phyloP scores from a whole-genome alignment of 2,797 vertebrate species.

The Miichthys miiuy region DNA sequence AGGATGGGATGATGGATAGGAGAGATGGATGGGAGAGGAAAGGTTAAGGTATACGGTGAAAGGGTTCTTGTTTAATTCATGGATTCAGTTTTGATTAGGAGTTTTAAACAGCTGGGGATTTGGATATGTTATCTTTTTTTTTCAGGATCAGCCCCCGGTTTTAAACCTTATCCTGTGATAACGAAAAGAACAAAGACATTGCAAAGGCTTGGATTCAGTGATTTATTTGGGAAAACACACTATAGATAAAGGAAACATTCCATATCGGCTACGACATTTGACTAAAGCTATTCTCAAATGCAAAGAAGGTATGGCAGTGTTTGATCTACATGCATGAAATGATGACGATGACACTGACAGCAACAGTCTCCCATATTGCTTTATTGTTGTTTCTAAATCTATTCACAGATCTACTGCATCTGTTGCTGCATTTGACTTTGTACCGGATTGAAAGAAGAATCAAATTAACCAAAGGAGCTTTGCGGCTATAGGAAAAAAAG shows the following conservation, averaged over 20 bases:
- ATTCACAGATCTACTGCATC: neutral
- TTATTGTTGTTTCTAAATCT: slow-evolving; percentile 14
- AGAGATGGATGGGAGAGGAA: slow-evolving; percentile 58
- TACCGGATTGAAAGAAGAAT: slow-evolving; percentile 6
- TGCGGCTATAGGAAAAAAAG: neutral
- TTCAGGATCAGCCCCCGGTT: neutral
- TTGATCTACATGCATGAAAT: slow-evolving; percentile 6
- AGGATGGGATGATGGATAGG: slow-evolving; percentile 71
- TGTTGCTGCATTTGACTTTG: neutral
- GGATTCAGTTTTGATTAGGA: slow-evolving; percentile 59
- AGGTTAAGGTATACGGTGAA: slow-evolving; percentile 65
- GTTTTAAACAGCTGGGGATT: slow-evolving; percentile 44
- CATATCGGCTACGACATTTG: slow-evolving; percentile 10
- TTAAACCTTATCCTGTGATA: slow-evolving; percentile 6
- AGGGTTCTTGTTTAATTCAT: slow-evolving; percentile 74
- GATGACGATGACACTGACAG: neutral
- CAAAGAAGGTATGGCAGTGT: slow-evolving; percentile 18
- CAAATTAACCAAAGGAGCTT: slow-evolving; percentile 13
- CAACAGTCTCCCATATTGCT: slow-evolving; percentile 10
- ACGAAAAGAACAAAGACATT: slow-evolving; percentile 16
- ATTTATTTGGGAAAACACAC: slow-evolving; percentile 30
- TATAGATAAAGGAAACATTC: slow-evolving; percentile 33
- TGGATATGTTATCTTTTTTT: slow-evolving; percentile 29
- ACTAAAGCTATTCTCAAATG: neutral
- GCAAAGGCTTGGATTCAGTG: slow-evolving; percentile 18